These are phyloP conservation scores for Epistrophe grossulariae DNA, from an alignment of 2,888 invertebrate genomes.

Conservation along the genomic window DNA sequence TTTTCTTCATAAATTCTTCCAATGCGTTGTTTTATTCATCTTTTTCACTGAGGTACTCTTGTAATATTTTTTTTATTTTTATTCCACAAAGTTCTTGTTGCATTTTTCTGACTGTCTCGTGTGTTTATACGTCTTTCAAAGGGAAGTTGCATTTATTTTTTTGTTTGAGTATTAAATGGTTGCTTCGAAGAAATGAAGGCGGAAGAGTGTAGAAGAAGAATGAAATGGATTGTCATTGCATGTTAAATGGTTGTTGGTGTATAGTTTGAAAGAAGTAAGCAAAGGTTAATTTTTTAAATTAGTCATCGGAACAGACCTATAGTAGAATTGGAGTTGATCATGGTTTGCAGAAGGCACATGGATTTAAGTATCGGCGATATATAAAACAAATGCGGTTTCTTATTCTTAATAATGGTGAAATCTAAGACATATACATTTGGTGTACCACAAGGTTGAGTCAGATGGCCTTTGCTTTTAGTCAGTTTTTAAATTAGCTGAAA, in stretches of 20 bases:
- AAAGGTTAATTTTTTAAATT: constrained; percentile 26
- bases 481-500: not conserved
- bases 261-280: not conserved
- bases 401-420: not conserved
- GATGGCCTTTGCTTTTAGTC: not conserved
- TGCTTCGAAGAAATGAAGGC: constrained; percentile 24
- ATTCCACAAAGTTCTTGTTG: constrained; percentile 52
- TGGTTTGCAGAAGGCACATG: not conserved
- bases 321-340: not conserved
- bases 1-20: constrained; percentile 22
- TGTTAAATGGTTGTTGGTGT: constrained; percentile 35
- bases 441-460: not conserved
- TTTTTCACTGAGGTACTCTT: constrained; percentile 36
- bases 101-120: constrained; percentile 32
- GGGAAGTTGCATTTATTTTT: constrained; percentile 39
- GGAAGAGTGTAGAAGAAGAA: constrained; percentile 24
- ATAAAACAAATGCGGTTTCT: not conserved
- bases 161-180: constrained; percentile 1
- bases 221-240: constrained; percentile 34
- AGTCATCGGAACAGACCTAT: constrained; percentile 1
- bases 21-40: constrained; percentile 55
- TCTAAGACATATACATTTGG: not conserved
- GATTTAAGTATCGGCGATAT: not conserved
- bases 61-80: constrained; percentile 20
- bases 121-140: constrained; percentile 22